A percentile compares a stretch with the other conserved stretches of the same genome.
phyloP scores from a whole-genome alignment of 2,888 invertebrate species.

The Mayetiola destructor region DNA sequence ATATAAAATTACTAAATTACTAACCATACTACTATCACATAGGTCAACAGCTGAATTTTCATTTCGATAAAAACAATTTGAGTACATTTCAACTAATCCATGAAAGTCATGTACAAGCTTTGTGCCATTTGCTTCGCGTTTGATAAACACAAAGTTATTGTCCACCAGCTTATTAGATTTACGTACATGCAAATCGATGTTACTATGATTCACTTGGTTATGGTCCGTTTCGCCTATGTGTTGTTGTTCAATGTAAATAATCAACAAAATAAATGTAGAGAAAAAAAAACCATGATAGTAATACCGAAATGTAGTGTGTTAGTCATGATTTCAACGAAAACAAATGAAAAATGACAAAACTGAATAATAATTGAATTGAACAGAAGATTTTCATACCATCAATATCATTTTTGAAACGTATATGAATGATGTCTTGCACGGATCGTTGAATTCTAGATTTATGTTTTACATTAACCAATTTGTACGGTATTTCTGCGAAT shows the following conservation, averaged over 20 bases:
- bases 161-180: slow-evolving; percentile 33
- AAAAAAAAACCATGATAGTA: too few relatives aligned
- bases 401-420: background rate
- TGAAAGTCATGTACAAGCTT: slow-evolving; percentile 33
- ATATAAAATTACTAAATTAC: slow-evolving; percentile 19
- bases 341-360: background rate
- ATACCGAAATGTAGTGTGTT: too few relatives aligned
- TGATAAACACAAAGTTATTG: slow-evolving; percentile 34
- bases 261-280: too few relatives aligned
- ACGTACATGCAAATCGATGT: slow-evolving; percentile 19
- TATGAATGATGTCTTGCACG: background rate
- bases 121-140: slow-evolving; percentile 32
- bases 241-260: too few relatives aligned
- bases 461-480: slow-evolving; percentile 9
- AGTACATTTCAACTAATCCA: slow-evolving; percentile 28
- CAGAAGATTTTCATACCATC: slow-evolving; percentile 8
- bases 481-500: slow-evolving; percentile 4
- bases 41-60: slow-evolving; percentile 34
- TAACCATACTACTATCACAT: slow-evolving; percentile 33
- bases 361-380: background rate
- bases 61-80: slow-evolving; percentile 34
- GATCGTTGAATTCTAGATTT: slow-evolving; percentile 7
- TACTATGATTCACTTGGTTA: background rate
- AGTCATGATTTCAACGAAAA: too few relatives aligned
- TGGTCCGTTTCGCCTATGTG: too few relatives aligned